Percentiles rank a stretch among this genome's conserved stretches.
Evolutionary conservation across 2,797 vertebrate species (phyloP).

Genomic region (Meriones psammophilus): DNA sequence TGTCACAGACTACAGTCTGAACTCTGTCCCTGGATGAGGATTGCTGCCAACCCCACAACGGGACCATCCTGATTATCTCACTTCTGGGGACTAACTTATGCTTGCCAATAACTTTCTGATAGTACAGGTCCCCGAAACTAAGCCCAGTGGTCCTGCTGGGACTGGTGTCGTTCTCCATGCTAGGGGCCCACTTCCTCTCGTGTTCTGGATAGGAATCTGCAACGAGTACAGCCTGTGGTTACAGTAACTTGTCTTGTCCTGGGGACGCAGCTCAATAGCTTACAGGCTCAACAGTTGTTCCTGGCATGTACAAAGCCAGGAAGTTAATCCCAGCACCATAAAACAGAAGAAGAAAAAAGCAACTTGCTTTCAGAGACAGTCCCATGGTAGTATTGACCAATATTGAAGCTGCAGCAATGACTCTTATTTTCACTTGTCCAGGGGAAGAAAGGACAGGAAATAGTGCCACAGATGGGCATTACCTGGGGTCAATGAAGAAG

Average conservation of each 20-base stretch:
- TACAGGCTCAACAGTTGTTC: background rate
- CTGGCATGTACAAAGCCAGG: background rate
- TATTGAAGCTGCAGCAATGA: background rate
- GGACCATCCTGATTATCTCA: background rate
- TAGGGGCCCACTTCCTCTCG: background rate
- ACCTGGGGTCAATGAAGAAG: conserved; percentile 18
- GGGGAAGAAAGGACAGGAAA: conserved; percentile 37
- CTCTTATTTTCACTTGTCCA: conserved; percentile 9
- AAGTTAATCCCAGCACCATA: background rate
- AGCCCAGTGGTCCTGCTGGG: background rate
- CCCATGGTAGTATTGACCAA: background rate
- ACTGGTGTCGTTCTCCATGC: background rate
- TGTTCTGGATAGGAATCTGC: background rate
- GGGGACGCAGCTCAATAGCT: background rate
- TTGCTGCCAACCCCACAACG: background rate
- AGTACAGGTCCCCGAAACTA: background rate
- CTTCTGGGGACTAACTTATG: background rate
- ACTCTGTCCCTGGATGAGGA: background rate
- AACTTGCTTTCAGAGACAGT: background rate
- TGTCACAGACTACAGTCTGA: background rate
- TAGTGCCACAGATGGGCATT: background rate
- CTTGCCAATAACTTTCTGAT: background rate
- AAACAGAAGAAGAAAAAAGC: background rate
- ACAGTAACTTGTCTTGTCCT: background rate
- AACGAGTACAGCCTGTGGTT: background rate